Evolutionary conservation across 1,140 invertebrate species (phyloP).

Genomic region (Drosophila oshimai): DNA sequence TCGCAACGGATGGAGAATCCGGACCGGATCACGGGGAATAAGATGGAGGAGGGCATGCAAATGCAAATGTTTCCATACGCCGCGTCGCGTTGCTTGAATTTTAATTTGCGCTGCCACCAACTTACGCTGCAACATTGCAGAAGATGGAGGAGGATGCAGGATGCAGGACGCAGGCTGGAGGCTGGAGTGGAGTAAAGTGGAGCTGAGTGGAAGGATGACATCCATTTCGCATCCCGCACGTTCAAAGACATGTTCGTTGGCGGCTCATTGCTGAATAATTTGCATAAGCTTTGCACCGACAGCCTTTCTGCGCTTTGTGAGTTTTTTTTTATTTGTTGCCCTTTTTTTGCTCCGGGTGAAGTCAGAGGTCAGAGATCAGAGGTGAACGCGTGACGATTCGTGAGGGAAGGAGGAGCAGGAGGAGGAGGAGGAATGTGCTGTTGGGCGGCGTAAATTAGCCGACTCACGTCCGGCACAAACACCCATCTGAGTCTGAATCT

Average conservation of each 20-base stretch:
- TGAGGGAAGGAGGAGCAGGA: background rate
- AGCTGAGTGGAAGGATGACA: slow-evolving; percentile 20
- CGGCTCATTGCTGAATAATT: slow-evolving; percentile 73
- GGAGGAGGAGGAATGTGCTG: background rate
- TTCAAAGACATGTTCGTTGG: slow-evolving; percentile 62
- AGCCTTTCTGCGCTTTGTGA: background rate
- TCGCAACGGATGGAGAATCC: no score
- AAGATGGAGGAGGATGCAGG: no score
- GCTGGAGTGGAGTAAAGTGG: background rate
- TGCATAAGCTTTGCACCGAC: slow-evolving; percentile 59
- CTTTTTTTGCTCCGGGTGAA: background rate
- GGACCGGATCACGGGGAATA: background rate
- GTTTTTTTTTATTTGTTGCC: slow-evolving; percentile 49
- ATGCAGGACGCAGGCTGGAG: background rate
- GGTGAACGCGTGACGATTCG: slow-evolving; percentile 2
- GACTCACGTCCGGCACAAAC: background rate
- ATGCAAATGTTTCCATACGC: slow-evolving; percentile 76
- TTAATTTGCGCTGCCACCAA: slow-evolving; percentile 65
- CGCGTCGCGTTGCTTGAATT: slow-evolving; percentile 67
- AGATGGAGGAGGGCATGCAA: slow-evolving; percentile 22
- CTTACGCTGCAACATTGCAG: slow-evolving; percentile 56
- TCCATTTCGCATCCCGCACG: slow-evolving; percentile 41
- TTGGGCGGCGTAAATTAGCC: background rate
- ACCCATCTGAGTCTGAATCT: background rate
- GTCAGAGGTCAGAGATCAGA: background rate